phyloP scores from a whole-genome alignment of 2,888 invertebrate genomes.

The Encarsia formosa region DNA sequence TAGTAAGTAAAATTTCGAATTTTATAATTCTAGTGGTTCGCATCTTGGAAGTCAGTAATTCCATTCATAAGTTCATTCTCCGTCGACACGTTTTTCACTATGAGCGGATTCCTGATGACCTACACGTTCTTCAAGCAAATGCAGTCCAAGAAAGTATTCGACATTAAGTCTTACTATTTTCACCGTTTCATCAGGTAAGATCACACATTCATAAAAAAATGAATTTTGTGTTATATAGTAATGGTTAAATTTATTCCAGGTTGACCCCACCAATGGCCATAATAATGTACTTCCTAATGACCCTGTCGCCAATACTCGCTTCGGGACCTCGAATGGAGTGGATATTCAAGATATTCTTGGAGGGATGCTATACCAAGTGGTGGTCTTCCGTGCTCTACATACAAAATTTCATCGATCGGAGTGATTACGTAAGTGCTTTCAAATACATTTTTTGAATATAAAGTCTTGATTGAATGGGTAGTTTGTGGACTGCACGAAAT shows the following conservation, averaged over 20 bases:
- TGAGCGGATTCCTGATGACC: constrained; percentile 10
- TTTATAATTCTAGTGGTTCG: constrained; percentile 9
- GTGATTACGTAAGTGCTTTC: constrained; percentile 40
- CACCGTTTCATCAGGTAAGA: constrained; percentile 14
- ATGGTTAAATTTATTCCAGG: background rate
- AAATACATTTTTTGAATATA: background rate
- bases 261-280: background rate
- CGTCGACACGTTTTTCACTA: constrained; percentile 12
- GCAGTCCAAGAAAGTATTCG: background rate
- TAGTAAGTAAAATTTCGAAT: too few species aligned
- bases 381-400: constrained; percentile 54
- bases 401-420: constrained; percentile 53
- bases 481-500: too few species aligned
- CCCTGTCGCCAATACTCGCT: constrained; percentile 34
- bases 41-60: background rate
- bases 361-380: constrained; percentile 52
- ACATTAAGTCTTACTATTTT: constrained; percentile 2
- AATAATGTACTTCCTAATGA: background rate
- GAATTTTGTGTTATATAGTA: too few species aligned
- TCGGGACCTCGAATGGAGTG: constrained; percentile 52
- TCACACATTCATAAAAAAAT: too few species aligned
- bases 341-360: constrained; percentile 29
- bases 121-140: constrained; percentile 4
- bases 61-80: background rate
- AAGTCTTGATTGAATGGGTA: too few species aligned